Conservation (phyloP, 2,888 invertebrate species). For the Agonopterix arenella region DNA sequence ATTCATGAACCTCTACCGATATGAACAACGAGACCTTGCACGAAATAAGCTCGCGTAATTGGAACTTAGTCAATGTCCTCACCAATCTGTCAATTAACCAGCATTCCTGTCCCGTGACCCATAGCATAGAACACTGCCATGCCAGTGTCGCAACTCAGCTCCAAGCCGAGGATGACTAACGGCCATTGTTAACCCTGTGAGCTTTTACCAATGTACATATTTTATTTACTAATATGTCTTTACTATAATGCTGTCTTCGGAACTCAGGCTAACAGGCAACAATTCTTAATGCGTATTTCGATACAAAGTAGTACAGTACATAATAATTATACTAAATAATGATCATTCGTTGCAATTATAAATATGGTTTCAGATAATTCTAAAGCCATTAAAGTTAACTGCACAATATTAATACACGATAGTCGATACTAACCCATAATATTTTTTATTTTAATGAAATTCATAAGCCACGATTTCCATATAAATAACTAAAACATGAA, state of each 20-base stretch:
- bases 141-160: constrained; percentile 26
- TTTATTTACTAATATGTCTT: background rate
- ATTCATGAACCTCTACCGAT: too few species aligned
- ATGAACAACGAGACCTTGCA: too few species aligned
- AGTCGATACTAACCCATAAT: too few species aligned
- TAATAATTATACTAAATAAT: too few species aligned
- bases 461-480: constrained; percentile 3
- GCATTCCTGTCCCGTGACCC: constrained; percentile 67
- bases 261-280: too few species aligned
- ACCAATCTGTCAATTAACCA: constrained; percentile 62
- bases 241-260: background rate
- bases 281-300: too few species aligned
- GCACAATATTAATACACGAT: too few species aligned
- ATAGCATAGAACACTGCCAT: constrained; percentile 8
- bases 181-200: constrained; percentile 20
- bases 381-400: too few species aligned
- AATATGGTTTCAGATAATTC: too few species aligned
- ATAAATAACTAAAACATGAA: constrained; percentile 8
- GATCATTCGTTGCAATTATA: too few species aligned
- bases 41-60: constrained; percentile 20
- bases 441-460: background rate
- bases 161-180: constrained; percentile 37
- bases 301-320: too few species aligned
- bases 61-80: constrained; percentile 40
- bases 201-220: too few species aligned